Conservation (phyloP, 1,140 invertebrate genomes). For the Platyscapa corneri region DNA sequence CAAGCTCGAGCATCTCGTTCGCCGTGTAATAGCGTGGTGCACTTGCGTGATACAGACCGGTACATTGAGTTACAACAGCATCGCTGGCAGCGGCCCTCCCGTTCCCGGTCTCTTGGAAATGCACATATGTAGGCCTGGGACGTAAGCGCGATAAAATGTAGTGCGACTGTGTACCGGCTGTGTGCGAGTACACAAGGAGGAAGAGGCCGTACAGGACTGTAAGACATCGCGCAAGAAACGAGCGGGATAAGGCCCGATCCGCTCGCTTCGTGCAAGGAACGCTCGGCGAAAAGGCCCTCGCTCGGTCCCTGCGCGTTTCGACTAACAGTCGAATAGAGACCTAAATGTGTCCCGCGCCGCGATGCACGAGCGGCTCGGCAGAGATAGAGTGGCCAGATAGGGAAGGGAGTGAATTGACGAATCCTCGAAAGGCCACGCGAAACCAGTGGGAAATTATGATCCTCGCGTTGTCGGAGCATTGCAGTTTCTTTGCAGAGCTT, state of each 20-base stretch:
- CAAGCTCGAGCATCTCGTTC: neutral
- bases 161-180: neutral
- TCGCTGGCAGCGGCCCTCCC: neutral
- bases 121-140: neutral
- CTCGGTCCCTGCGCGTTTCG: neutral
- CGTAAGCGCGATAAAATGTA: constrained; percentile 16
- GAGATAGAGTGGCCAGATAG: neutral
- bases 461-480: neutral
- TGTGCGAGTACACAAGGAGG: neutral
- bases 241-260: neutral
- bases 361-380: neutral
- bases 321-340: neutral
- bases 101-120: neutral
- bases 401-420: neutral
- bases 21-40: neutral
- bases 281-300: neutral
- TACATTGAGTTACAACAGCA: neutral
- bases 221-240: neutral
- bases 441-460: neutral
- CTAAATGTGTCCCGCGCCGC: neutral
- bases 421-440: neutral
- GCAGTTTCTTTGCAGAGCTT: neutral
- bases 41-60: neutral
- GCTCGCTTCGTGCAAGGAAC: neutral
- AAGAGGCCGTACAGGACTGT: neutral